phyloP scores from a whole-genome alignment of 2,113 vertebrate species.

The Calidris pugnax region DNA sequence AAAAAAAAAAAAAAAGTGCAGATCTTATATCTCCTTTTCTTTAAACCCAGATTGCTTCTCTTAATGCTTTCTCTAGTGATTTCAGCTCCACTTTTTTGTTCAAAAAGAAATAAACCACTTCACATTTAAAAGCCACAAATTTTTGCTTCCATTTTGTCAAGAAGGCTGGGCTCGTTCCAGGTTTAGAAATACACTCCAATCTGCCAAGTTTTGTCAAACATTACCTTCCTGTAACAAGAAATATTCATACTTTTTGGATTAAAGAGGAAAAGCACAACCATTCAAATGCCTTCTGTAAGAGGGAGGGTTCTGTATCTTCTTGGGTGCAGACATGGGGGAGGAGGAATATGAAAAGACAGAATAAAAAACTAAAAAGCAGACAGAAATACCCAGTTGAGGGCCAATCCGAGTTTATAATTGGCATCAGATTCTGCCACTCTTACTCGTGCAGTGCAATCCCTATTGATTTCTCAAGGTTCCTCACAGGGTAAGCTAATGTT shows the following conservation, averaged over 20 bases:
- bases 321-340: conserved; percentile 23
- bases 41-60: conserved; percentile 29
- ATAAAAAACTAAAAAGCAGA: not conserved
- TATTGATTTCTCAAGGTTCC: conserved; percentile 41
- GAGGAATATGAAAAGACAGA: not conserved
- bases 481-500: conserved; percentile 24
- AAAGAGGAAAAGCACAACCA: conserved; percentile 13
- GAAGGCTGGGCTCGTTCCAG: conserved; percentile 59
- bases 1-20: not conserved
- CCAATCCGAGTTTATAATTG: conserved; percentile 4
- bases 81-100: conserved; percentile 41
- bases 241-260: conserved; percentile 45
- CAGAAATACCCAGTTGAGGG: conserved; percentile 13
- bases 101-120: conserved; percentile 51
- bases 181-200: conserved; percentile 64
- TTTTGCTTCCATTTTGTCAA: conserved; percentile 66
- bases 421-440: conserved; percentile 18
- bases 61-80: conserved; percentile 57
- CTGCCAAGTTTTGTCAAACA: conserved; percentile 71
- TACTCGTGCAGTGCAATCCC: not conserved
- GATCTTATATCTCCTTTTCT: not conserved
- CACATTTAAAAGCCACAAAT: conserved; percentile 67
- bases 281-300: conserved; percentile 34
- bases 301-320: conserved; percentile 23
- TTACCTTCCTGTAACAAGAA: conserved; percentile 62